Percentiles rank a stretch among this genome's conserved stretches.
Evolutionary conservation across 1,140 invertebrate species (phyloP).

Genomic region (Limonius californicus): DNA sequence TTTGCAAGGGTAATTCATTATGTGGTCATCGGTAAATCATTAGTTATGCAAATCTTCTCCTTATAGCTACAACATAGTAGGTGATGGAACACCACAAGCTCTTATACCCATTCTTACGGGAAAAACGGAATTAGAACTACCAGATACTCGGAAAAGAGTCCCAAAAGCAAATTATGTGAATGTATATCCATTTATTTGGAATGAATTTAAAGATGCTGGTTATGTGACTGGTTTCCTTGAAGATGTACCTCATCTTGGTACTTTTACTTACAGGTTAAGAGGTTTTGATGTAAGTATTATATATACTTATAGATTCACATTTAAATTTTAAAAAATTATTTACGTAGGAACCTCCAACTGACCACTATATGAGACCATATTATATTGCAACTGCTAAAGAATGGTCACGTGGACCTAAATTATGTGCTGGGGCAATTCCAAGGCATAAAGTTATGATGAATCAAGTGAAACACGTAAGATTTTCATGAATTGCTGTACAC

Average conservation of each 20-base stretch:
- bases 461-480: constrained; percentile 60
- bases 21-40: too few species aligned
- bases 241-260: constrained; percentile 79
- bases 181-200: constrained; percentile 79
- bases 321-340: neutral
- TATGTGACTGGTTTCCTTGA: constrained; percentile 80
- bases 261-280: constrained; percentile 86
- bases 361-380: constrained; percentile 87
- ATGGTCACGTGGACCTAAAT: constrained; percentile 53
- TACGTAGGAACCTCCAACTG: constrained; percentile 65
- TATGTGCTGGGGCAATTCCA: constrained; percentile 75
- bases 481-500: neutral
- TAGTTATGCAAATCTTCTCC: too few species aligned
- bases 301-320: neutral
- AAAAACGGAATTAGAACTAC: constrained; percentile 82
- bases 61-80: constrained; percentile 75
- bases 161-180: constrained; percentile 65
- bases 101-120: constrained; percentile 88
- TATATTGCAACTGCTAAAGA: constrained; percentile 60
- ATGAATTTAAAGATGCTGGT: constrained; percentile 67
- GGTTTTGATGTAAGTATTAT: constrained; percentile 63
- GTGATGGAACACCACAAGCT: constrained; percentile 92
- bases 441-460: constrained; percentile 68
- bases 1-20: constrained; percentile 64
- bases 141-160: constrained; percentile 74